Evolutionary conservation across 2,113 vertebrate species (phyloP), one percentile per base, ranked within the genome.

Genomic region (Trinectes maculatus): DNA sequence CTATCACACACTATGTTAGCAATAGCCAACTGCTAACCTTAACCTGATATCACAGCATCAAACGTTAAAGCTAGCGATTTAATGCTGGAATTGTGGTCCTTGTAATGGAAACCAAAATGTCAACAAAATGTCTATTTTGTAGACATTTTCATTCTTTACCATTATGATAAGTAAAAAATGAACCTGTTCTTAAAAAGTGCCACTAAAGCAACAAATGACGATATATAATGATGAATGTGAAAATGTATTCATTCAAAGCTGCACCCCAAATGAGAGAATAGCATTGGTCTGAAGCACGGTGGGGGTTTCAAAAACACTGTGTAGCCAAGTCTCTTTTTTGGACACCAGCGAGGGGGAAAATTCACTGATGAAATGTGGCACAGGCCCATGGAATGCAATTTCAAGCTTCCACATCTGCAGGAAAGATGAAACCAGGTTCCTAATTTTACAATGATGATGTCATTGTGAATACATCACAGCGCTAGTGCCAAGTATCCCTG

Each of bases 371-470:
- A 95, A 96, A 96, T 93, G 95, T 96, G 95, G 95, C 95, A 95
- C 89, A 78, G 92, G 89, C 92, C 94, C 94, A 94, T 92, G 93
- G 95, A 96, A 96, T 96, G 94, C 92, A 86, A 93, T 94, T 94
- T 94, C 94, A 94, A 91, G 91, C 92, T 93, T 94, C 92, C 93
- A 95, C 95, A 96, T 98, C 94, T 98, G 95, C 95, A 95, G 92
- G 94, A 93, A 96, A 93, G 93, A 94, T 85, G 91, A 93, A 94
- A 93, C 92, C 92, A 88, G 91, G 78, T 91, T 94, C 93, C 93
- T 95, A 93, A 96, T 95, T 96, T 95, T 93, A 94, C 92, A 94
- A 87, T 92, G 92, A 93, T 96, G 94, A 97, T 96, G 94, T 97
- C 95, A 96, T 90, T 87, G 90, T 90, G 90, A 91, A 92, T 92